These are phyloP conservation scores for Tangara arthus DNA, from an alignment of 2,797 vertebrate species.

Conservation along the genomic window DNA sequence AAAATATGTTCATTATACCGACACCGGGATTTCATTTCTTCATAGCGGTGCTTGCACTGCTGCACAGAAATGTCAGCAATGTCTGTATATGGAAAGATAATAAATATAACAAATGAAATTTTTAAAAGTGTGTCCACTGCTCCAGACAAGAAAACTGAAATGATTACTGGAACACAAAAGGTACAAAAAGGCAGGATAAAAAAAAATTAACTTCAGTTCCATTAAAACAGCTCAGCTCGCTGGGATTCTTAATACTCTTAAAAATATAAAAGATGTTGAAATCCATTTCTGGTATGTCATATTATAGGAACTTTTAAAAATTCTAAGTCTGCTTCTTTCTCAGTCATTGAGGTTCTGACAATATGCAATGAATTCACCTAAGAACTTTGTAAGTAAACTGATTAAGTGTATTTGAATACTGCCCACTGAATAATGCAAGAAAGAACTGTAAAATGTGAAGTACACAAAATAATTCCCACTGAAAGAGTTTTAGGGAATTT, in stretches of 20 bases:
- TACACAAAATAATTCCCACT: not conserved
- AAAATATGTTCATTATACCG: conserved; percentile 82
- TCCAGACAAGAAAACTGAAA: not conserved
- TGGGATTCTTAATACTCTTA: not conserved
- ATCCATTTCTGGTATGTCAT: not conserved
- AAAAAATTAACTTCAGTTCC: not conserved
- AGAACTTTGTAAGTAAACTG: not conserved
- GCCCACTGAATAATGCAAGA: not conserved
- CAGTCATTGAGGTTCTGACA: not conserved
- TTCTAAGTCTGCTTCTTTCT: not conserved
- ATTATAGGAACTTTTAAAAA: not conserved
- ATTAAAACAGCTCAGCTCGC: not conserved
- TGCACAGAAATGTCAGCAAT: conserved; percentile 92
- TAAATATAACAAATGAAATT: not conserved
- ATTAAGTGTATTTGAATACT: not conserved
- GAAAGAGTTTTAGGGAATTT: not conserved
- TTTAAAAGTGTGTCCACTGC: not conserved
- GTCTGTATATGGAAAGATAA: conserved; percentile 70
- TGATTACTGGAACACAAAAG: not conserved
- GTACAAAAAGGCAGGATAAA: not conserved
- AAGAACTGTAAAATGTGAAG: not conserved
- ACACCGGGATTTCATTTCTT: conserved; percentile 85
- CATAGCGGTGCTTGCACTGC: conserved; percentile 91
- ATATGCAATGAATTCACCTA: not conserved
- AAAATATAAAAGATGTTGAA: not conserved